Evolutionary conservation across 2,113 vertebrate genomes (phyloP), one percentile per base, ranked within the genome.

Genomic region (Corvus moneduloides): DNA sequence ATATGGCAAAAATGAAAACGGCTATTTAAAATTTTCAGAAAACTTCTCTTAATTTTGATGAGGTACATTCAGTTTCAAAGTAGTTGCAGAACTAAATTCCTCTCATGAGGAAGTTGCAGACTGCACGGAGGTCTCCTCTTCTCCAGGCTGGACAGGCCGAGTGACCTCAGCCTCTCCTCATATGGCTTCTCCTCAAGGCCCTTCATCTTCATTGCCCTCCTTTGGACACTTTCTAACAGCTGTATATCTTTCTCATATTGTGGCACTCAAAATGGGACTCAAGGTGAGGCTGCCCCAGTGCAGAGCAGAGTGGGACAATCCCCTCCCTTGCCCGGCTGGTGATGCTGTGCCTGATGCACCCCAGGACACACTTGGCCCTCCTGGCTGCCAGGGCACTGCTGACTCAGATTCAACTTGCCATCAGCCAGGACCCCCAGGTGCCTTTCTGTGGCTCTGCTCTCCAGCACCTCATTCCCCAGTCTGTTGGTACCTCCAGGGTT

Each of bases 251-350:
- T 20, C 51, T 49, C 13, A 10, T n/a, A 20, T 20, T 41, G 20
- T 41, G 30, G 30, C 10, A 24, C 20, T 19, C 20, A 26, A 35
- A 58, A 49, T 0, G 0, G 15, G 3, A n/a, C 30, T 49, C 0
- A 0, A 58, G 13, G 5, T 51, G 43, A 58, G 61, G 43, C 30
- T 0, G 0, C 10, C 5, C 6, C 35, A 55, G 49, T 0, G 4
- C 49, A 75, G 24, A 55, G 35, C 43, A 63, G 61, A 49, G 19
- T 0, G 0, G 83, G 10, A 30, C 35, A 76, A 51, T 58, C 30
- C 10, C 43, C 43, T 66, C 43, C 24, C 20, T 66, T 58, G 35
- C 24, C 43, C 0, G 0, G 30, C 59, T 74, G 69, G 8, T 0
- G 6, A 30, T 56, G 61, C 43, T 66, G 30, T 24, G 5, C 61